A percentile compares a stretch with the other conserved stretches of the same genome.
phyloP scores from a whole-genome alignment of 2,113 vertebrate species.

The Pomatostomus ruficeps region DNA sequence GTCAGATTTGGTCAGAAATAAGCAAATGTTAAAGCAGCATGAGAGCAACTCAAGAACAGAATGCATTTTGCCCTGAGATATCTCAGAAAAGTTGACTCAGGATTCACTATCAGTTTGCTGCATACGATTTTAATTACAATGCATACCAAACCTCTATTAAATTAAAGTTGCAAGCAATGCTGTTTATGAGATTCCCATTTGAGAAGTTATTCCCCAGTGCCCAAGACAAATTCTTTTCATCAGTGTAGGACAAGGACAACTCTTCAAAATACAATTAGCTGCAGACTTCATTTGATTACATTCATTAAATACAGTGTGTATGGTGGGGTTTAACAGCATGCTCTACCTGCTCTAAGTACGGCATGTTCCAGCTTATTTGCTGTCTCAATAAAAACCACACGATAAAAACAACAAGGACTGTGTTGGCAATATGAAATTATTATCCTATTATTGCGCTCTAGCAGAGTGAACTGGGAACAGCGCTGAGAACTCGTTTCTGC shows the following conservation, averaged over 20 bases:
- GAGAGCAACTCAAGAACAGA: neutral
- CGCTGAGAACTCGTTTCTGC: neutral
- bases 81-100: conserved; percentile 28
- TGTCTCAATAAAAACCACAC: conserved; percentile 30
- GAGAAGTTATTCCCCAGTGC: conserved; percentile 32
- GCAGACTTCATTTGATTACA: conserved; percentile 52
- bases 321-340: conserved; percentile 27
- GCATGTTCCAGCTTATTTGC: conserved; percentile 53
- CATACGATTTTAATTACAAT: conserved; percentile 53
- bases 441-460: neutral
- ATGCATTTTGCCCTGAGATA: neutral
- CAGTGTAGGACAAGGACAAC: conserved; percentile 45
- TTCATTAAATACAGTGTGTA: conserved; percentile 42
- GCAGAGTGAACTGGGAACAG: neutral
- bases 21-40: neutral
- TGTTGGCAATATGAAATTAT: conserved; percentile 42
- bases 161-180: conserved; percentile 45
- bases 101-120: conserved; percentile 24
- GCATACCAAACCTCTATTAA: conserved; percentile 44
- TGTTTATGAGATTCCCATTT: conserved; percentile 49
- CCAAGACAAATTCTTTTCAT: conserved; percentile 55
- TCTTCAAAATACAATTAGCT: conserved; percentile 58
- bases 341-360: conserved; percentile 41
- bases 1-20: neutral
- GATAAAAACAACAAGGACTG: conserved; percentile 29